phyloP scores from a whole-genome alignment of 1,140 invertebrate genomes.

The Teleopsis dalmanni region DNA sequence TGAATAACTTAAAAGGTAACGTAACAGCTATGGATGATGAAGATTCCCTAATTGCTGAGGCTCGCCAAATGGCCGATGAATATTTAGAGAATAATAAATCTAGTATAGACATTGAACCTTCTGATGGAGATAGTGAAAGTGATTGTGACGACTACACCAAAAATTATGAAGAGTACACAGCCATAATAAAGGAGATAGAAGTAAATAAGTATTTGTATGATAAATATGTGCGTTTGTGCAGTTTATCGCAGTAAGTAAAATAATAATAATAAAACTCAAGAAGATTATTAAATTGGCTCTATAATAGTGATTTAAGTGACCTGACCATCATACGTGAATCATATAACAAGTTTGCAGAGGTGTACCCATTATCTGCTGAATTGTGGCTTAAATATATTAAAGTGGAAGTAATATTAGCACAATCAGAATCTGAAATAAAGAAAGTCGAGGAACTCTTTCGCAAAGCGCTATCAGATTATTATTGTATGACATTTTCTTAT shows the following conservation, averaged over 20 bases:
- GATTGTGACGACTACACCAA: constrained; percentile 2
- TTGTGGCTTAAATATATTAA: constrained; percentile 17
- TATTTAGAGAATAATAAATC: not conserved
- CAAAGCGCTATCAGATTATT: constrained; percentile 19
- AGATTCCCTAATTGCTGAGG: constrained; percentile 1
- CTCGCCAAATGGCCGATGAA: not conserved
- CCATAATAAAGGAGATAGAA: constrained; percentile 8
- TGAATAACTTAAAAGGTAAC: not conserved
- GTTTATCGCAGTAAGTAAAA: constrained; percentile 14
- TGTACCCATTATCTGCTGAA: constrained; percentile 17
- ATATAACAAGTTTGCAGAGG: constrained; percentile 14
- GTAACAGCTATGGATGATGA: not conserved
- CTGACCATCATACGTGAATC: constrained; percentile 16
- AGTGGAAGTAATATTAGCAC: constrained; percentile 13
- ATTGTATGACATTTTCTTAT: too few species aligned
- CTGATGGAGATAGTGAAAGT: constrained; percentile 10
- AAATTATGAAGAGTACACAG: constrained; percentile 7
- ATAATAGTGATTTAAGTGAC: constrained; percentile 11
- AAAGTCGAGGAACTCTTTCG: constrained; percentile 13
- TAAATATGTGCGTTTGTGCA: constrained; percentile 15
- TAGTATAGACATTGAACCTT: not conserved
- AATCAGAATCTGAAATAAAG: constrained; percentile 12
- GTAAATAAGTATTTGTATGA: constrained; percentile 14
- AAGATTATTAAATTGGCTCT: not conserved
- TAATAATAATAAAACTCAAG: not conserved